Evolutionary conservation across 1,140 invertebrate genomes (phyloP), one percentile per base, ranked within the genome.

Genomic region (Triops cancriformis): DNA sequence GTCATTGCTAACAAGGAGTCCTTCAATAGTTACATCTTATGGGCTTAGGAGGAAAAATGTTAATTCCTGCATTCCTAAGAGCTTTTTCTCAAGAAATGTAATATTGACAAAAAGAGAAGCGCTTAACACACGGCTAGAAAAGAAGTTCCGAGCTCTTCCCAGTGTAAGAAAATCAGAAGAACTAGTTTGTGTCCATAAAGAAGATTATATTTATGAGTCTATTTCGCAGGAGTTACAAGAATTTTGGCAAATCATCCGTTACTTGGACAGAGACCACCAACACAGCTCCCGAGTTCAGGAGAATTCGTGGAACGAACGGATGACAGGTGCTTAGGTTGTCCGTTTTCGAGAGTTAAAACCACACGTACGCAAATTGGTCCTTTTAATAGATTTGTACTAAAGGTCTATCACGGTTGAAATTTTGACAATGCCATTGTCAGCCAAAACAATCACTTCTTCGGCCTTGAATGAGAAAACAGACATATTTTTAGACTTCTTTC

Each of bases 171-270:
- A 64, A 64, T 23, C 0, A 64, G 45, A 23, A 64, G n/a, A 64
- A 64, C 18, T 18, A 3, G 14, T 64, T 64, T 9, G 14, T 14
- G 5, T 12, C 14, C 14, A n/a, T 6, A 18, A 9, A 18, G n/a
- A 14, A 23, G 18, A 4, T 18, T 1, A 18, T 6, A 4, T 23
- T 23, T 64, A 64, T n/a, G 51, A 18, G 18, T 12, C n/a, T 64
- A 64, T 64, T 64, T 64, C 7, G 51, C 18, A 3, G 45, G 5
- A 23, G 14, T 64, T 64, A 12, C n/a, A 37, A 37, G n/a, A 64
- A n/a, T 64, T 64, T 64, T 64, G 51, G 51, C 51, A 64, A 64
- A 64, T 64, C 51, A 64, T 64, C 51, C 51, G 23, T 18, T 64
- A 64, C 51, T 64, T 14, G 51, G 51, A 64, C 10, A 64, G 23